Percentiles rank a stretch among this genome's conserved stretches.
Conservation (phyloP, 2,113 vertebrate species). For the Thomomys bottae region DNA sequence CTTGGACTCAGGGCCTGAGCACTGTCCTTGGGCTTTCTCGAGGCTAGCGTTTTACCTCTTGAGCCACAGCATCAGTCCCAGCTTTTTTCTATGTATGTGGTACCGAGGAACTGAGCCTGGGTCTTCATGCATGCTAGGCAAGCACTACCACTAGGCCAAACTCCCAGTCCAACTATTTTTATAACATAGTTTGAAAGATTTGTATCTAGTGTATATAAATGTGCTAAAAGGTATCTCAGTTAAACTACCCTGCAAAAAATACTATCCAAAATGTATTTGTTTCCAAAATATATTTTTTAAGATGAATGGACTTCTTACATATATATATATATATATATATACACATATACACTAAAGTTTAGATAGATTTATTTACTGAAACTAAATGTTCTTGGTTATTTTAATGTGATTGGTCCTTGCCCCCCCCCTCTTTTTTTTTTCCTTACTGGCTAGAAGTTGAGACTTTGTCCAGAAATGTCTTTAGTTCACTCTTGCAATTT, state of each 20-base stretch:
- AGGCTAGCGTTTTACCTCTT: no score
- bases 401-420: neutral
- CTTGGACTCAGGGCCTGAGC: no score
- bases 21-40: no score
- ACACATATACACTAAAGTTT: no score
- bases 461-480: slow-evolving; percentile 32
- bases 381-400: slow-evolving; percentile 3
- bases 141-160: no score
- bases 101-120: no score
- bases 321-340: neutral
- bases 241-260: slow-evolving; percentile 18
- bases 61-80: no score
- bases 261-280: neutral
- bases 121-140: no score
- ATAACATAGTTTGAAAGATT: slow-evolving; percentile 27
- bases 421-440: slow-evolving; percentile 11
- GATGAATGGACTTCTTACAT: neutral
- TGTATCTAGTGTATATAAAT: neutral
- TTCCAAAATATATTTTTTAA: slow-evolving; percentile 41
- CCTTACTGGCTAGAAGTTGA: neutral
- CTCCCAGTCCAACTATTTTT: no score
- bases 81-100: no score
- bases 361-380: neutral
- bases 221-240: slow-evolving; percentile 17
- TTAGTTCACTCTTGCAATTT: neutral